Conservation (phyloP, 1,140 invertebrate genomes). For the Dermatophagoides farinae region DNA sequence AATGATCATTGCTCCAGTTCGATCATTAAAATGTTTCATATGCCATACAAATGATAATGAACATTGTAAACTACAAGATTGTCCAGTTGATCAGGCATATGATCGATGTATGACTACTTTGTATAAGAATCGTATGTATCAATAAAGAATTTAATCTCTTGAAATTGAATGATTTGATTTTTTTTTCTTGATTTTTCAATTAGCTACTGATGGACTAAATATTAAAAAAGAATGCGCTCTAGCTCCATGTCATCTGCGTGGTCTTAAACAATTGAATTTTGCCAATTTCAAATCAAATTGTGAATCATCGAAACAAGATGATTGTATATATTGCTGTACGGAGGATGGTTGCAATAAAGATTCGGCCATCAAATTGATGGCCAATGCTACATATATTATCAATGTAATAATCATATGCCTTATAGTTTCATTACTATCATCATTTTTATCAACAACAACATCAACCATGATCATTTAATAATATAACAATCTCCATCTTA, state of each 20-base stretch:
- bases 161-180: conserved; percentile 5
- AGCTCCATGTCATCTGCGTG: conserved; percentile 31
- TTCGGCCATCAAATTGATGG: neutral
- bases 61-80: conserved; percentile 28
- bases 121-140: conserved; percentile 28
- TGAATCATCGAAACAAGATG: conserved; percentile 23
- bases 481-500: too few species aligned
- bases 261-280: conserved; percentile 24
- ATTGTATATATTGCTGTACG: conserved; percentile 20
- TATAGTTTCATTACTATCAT: neutral
- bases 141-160: neutral
- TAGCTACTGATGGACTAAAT: conserved; percentile 25
- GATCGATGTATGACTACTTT: conserved; percentile 32
- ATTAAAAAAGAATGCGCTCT: conserved; percentile 32
- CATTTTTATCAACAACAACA: too few species aligned
- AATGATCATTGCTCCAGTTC: neutral
- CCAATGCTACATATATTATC: neutral
- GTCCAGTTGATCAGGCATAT: conserved; percentile 25
- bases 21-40: conserved; percentile 30
- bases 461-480: too few species aligned
- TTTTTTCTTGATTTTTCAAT: conserved; percentile 14
- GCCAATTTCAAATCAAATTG: conserved; percentile 22
- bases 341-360: conserved; percentile 22
- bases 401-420: neutral
- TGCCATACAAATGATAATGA: conserved; percentile 26